Conservation (phyloP, 2,888 invertebrate species). For the Auanema freiburgensis region DNA sequence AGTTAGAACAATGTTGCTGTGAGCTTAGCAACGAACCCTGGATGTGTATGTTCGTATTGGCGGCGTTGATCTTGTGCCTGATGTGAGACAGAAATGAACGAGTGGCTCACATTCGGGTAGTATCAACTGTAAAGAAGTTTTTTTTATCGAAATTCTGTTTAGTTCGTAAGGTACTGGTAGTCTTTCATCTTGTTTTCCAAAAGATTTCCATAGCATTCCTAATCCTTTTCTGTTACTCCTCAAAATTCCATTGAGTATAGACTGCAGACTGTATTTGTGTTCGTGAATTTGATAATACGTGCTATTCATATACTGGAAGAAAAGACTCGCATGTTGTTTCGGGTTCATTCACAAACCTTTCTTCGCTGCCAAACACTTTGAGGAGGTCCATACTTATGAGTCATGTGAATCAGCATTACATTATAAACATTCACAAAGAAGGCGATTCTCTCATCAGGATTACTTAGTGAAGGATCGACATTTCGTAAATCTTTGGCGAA, state of each 20-base stretch:
- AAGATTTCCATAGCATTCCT: conserved; percentile 66
- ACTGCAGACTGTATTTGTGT: conserved; percentile 67
- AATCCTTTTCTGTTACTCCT: conserved; percentile 67
- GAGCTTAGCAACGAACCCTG: conserved; percentile 53
- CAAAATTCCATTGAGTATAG: conserved; percentile 69
- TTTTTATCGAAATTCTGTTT: conserved; percentile 2
- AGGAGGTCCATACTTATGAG: conserved; percentile 66
- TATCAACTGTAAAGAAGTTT: not conserved
- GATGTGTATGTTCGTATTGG: conserved; percentile 67
- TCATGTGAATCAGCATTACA: conserved; percentile 68
- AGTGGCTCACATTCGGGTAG: conserved; percentile 63
- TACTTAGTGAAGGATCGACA: conserved; percentile 46
- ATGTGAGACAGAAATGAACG: conserved; percentile 68
- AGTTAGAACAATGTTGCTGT: not conserved
- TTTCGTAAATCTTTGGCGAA: conserved; percentile 65
- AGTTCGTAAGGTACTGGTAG: conserved; percentile 56
- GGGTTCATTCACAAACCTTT: conserved; percentile 59
- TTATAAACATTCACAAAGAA: conserved; percentile 70
- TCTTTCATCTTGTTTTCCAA: conserved; percentile 66
- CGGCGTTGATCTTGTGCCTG: conserved; percentile 67
- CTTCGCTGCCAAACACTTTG: conserved; percentile 67
- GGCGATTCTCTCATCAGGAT: conserved; percentile 63
- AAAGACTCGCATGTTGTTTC: not conserved
- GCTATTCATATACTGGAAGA: conserved; percentile 67
- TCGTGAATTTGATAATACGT: conserved; percentile 68